A percentile compares a stretch with the other conserved stretches of the same genome.
phyloP scores from a whole-genome alignment of 1,140 invertebrate genomes.

The Leptinotarsa undecemlineata region DNA sequence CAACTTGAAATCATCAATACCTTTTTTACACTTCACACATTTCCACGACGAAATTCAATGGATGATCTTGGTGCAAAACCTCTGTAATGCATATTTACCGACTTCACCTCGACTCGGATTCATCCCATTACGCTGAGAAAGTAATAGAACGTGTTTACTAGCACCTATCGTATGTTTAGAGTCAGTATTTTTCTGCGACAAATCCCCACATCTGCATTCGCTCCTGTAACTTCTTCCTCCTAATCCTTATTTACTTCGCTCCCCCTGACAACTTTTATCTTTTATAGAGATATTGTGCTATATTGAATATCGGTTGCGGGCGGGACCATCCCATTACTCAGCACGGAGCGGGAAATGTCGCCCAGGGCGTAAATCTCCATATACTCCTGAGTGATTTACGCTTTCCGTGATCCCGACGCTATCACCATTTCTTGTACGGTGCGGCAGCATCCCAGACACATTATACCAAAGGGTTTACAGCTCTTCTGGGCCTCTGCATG shows the following conservation, averaged over 20 bases:
- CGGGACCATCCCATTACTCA: background rate
- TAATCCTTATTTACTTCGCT: slow-evolving; percentile 4
- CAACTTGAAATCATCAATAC: too few species aligned
- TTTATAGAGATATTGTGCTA: slow-evolving; percentile 13
- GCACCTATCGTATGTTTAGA: slow-evolving; percentile 18
- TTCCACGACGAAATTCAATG: background rate
- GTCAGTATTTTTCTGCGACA: slow-evolving; percentile 15
- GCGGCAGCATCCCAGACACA: background rate
- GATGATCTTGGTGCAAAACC: background rate
- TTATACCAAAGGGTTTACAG: slow-evolving; percentile 24
- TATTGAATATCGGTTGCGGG: slow-evolving; percentile 20
- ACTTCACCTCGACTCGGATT: background rate
- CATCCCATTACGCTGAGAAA: background rate
- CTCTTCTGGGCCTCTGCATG: slow-evolving; percentile 13
- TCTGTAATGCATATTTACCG: background rate
- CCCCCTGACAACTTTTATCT: slow-evolving; percentile 14
- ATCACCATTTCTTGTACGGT: slow-evolving; percentile 20
- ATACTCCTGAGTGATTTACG: slow-evolving; percentile 23
- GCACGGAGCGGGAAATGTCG: slow-evolving; percentile 5
- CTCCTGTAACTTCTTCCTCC: background rate
- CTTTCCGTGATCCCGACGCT: slow-evolving; percentile 16
- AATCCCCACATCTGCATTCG: slow-evolving; percentile 22
- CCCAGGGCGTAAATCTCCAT: slow-evolving; percentile 20
- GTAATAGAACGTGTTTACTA: slow-evolving; percentile 16
- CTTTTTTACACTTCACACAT: too few species aligned